Percentiles rank a stretch among this genome's conserved stretches.
Conservation (phyloP, 1,140 invertebrate species). For the Nymphalis io region DNA sequence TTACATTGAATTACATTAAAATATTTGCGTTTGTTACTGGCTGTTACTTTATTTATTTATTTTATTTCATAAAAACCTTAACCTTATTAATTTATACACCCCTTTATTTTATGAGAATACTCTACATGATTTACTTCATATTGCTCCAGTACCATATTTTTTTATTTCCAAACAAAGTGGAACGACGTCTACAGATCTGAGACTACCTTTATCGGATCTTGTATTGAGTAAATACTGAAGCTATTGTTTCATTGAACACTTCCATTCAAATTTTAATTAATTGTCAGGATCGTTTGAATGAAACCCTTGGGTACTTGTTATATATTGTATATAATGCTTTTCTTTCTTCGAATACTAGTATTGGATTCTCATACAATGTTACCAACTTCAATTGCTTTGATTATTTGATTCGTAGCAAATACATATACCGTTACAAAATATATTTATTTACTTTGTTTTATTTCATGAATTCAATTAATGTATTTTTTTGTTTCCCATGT, state of each 20-base stretch:
- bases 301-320: conserved; percentile 62
- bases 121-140: not conserved
- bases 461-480: too few species aligned
- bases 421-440: too few species aligned
- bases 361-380: conserved; percentile 26
- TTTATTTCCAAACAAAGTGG: conserved; percentile 11
- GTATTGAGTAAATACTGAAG: conserved; percentile 52
- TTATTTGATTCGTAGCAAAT: conserved; percentile 20
- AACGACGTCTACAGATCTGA: conserved; percentile 23
- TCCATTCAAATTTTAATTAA: conserved; percentile 66
- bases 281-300: conserved; percentile 60
- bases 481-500: too few species aligned
- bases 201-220: conserved; percentile 28
- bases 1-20: too few species aligned
- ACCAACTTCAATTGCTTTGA: conserved; percentile 21
- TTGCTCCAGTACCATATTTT: not conserved
- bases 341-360: conserved; percentile 39
- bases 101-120: too few species aligned
- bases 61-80: too few species aligned
- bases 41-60: too few species aligned
- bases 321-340: conserved; percentile 63
- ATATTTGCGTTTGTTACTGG: too few species aligned
- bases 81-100: too few species aligned
- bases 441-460: too few species aligned
- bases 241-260: conserved; percentile 54